phyloP scores from a whole-genome alignment of 2,113 vertebrate species.

The Pagrus major region DNA sequence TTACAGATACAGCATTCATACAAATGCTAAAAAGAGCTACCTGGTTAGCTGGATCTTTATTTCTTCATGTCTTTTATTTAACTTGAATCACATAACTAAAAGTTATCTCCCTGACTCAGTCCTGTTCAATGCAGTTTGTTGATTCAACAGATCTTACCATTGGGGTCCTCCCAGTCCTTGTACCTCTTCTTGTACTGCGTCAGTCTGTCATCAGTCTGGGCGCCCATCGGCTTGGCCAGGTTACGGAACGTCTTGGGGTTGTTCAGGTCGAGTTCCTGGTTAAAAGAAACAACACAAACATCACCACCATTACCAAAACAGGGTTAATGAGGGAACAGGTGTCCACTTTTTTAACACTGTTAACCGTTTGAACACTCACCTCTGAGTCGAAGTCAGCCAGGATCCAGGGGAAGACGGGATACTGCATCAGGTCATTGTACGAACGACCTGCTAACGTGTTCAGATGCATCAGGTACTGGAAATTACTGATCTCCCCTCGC shows the following conservation, averaged over 20 bases:
- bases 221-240: conserved; percentile 96
- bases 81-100: neutral
- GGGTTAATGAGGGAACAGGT: neutral
- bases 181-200: conserved; percentile 98
- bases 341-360: too few relatives aligned
- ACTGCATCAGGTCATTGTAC: conserved; percentile 99
- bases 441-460: conserved; percentile 97
- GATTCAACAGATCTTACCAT: conserved; percentile 81
- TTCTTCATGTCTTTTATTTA: neutral
- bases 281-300: conserved; percentile 22
- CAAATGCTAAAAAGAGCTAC: neutral
- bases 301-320: neutral
- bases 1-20: too few relatives aligned
- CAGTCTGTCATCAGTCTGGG: conserved; percentile 95
- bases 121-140: neutral
- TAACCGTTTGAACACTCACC: conserved; percentile 86
- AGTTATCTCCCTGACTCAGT: neutral
- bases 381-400: conserved; percentile 95
- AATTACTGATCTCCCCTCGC: conserved; percentile 99
- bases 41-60: neutral
- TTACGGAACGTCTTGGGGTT: conserved; percentile 98
- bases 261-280: conserved; percentile 94
- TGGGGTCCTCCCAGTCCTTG: conserved; percentile 99
- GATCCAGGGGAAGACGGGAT: conserved; percentile 99
- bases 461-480: conserved; percentile 99